Base-by-base conservation (phyloP, 1,140 invertebrate genomes). In the Formica selysi region DNA sequence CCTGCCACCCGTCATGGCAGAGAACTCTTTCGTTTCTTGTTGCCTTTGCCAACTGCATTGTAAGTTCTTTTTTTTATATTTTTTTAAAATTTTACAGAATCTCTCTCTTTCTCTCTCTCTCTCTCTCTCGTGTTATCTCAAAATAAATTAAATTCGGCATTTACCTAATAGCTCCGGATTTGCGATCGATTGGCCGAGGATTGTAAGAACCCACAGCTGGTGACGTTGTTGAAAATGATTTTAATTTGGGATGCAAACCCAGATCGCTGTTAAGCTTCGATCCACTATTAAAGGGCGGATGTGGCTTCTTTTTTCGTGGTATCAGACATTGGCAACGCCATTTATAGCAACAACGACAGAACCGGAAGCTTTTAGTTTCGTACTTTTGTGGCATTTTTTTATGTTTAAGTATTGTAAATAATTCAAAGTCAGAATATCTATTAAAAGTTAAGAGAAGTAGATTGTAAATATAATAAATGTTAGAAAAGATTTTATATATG, bases 171-270 rank as follows among this genome's bases (percentile, higher is more conserved):
- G 62, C 19, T 32, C 11, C 8, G 19, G 16, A 22, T 48, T 64
- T 86, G 61, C 13, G 29, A 22, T 59, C 44, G 6, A 76, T 10
- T 10, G 10, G 1, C 16, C 16, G 41, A 10, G 71, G 76, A 71
- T 91, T 3, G 57, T 91, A 91, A 3, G 65, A 26, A 32, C 90
- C 90, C 0, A 89, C 79, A 8, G 64, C 1, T 10, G 90, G 87
- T 1, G 87, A 48, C 1, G 38, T 54, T 8, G 44, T 6, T 5
- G 7, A 3, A 8, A 7, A n/a, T 0, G 10, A 1, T 5, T 29
- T 76, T n/a, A 91, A 62, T 54, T 83, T 87, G 13, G 90, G 90
- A 54, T 91, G 90, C 51, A 91, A 44, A 10, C 89, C 90, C 29
- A 89, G 36, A 10, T 32, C 65, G 2, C 0, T n/a, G 10, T n/a